Base-by-base conservation (phyloP, 2,888 invertebrate genomes). In the Cylloceria caligata region DNA sequence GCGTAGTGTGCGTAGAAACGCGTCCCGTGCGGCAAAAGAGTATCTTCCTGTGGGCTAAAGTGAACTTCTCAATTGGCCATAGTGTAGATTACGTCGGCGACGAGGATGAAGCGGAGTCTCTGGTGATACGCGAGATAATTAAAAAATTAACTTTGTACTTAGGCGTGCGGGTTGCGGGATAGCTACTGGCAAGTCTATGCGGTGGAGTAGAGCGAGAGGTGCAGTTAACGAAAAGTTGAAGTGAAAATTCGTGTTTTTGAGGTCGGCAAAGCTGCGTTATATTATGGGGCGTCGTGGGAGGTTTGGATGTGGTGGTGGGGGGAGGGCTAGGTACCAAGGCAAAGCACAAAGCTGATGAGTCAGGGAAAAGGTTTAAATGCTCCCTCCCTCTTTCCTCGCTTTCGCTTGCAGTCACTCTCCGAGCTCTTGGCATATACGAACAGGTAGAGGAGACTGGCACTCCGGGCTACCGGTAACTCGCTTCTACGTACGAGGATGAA, bases 211-310 rank as follows among this genome's bases (percentile, higher is more conserved):
- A 81, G 80, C 72, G 79, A 71, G 79, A 77, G 77, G 69, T 85
- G 88, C 89, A 91, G 92, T 91, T 91, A 90, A 90, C 89, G 87
- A 84, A 90, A 92, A 92, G 92, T 92, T 92, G 90, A 90, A 91
- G 90, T 91, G 92, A 92, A 92, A 92, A 92, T 91, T 92, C 91
- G 88, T 92, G 92, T 92, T 92, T 91, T 91, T 90, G 92, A 91
- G 90, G 88, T 89, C 84, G 88, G 71, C 78, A 72, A 69, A 84
- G 80, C 84, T 79, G 73, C 80, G 72, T 76, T 76, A 57, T 80
- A 80, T 74, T 80, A 81, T 76, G 80, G 76, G 49, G 64, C 72
- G 76, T 79, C 64, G 62, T 67, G 24, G 49, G 72, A n/a, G 75
- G 55, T 47, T 49, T 21, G 21, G 64, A 60, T 68, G 69, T 49